A percentile compares a stretch with the other conserved stretches of the same genome.
phyloP scores from a whole-genome alignment of 2,888 invertebrate species.

The Brassicogethes aeneus region DNA sequence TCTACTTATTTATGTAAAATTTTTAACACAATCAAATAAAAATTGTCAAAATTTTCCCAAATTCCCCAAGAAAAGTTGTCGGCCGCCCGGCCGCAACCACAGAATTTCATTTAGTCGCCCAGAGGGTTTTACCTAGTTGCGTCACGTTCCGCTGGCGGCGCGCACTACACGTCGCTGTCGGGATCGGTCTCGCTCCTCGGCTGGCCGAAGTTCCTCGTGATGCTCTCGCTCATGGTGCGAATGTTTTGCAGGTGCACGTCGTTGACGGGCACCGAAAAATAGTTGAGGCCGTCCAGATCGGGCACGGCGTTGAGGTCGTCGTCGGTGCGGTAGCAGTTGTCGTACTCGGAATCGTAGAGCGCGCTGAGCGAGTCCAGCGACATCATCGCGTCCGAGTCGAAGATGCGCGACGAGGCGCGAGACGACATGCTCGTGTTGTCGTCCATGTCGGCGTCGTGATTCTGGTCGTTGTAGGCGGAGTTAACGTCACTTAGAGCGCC shows the following conservation, averaged over 20 bases:
- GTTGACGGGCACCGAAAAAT: slow-evolving; percentile 40
- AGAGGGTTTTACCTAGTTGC: no score
- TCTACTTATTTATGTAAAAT: no score
- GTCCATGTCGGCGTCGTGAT: slow-evolving; percentile 47
- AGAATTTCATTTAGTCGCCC: no score
- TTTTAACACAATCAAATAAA: no score
- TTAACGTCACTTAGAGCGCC: slow-evolving; percentile 80
- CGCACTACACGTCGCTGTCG: slow-evolving; percentile 53
- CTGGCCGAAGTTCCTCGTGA: slow-evolving; percentile 67
- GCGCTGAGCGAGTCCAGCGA: slow-evolving; percentile 74
- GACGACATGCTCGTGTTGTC: slow-evolving; percentile 74
- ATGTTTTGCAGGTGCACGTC: slow-evolving; percentile 65
- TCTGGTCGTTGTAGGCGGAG: slow-evolving; percentile 62
- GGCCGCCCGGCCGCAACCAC: no score
- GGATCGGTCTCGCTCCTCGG: slow-evolving; percentile 57
- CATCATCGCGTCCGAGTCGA: slow-evolving; percentile 67
- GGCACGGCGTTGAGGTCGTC: slow-evolving; percentile 41
- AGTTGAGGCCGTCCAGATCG: slow-evolving; percentile 40
- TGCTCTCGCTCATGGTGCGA: slow-evolving; percentile 66
- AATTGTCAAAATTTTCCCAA: no score
- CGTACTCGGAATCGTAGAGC: slow-evolving; percentile 70
- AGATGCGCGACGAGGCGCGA: slow-evolving; percentile 71
- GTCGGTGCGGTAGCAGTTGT: slow-evolving; percentile 51
- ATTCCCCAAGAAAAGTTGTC: no score
- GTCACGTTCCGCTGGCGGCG: neutral